A percentile compares a stretch with the other conserved stretches of the same genome.
These are phyloP conservation scores for Tenualosa thibaudeaui DNA, from an alignment of 2,797 vertebrate genomes.

Conservation along the genomic window DNA sequence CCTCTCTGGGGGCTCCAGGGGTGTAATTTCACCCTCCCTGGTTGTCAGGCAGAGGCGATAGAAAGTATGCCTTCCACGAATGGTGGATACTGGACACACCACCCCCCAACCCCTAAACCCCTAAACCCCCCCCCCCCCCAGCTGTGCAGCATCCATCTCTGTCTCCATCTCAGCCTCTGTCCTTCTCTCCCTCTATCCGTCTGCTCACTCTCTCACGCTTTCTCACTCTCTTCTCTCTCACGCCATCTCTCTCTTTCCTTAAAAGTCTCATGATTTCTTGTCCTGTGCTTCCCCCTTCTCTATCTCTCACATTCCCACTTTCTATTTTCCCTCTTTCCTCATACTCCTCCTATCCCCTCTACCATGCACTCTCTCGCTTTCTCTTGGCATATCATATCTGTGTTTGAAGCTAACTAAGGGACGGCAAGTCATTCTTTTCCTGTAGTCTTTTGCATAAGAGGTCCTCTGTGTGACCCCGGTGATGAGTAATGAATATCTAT, in stretches of 20 bases:
- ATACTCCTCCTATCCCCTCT: too few species aligned
- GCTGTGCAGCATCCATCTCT: conserved; percentile 50
- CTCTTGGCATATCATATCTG: neutral
- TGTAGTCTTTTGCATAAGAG: neutral
- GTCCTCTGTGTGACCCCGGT: neutral
- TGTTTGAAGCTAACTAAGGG: neutral
- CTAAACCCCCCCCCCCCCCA: conserved; percentile 9
- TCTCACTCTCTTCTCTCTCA: conserved; percentile 12
- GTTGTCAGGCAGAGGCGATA: conserved; percentile 7
- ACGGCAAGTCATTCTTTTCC: neutral
- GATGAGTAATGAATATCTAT: neutral
- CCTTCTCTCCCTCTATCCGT: neutral
- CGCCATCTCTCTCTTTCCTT: neutral
- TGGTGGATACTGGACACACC: conserved; percentile 1
- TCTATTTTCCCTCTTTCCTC: too few species aligned
- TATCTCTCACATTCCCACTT: too few species aligned
- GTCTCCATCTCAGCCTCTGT: conserved; percentile 19
- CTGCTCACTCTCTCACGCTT: neutral
- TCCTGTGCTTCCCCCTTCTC: neutral
- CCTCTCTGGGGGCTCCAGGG: neutral
- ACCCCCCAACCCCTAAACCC: neutral
- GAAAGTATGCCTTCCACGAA: neutral
- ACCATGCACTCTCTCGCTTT: too few species aligned
- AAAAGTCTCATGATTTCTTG: neutral
- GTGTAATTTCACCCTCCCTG: conserved; percentile 17